phyloP scores from a whole-genome alignment of 1,140 invertebrate species.

The Cotesia typhae region DNA sequence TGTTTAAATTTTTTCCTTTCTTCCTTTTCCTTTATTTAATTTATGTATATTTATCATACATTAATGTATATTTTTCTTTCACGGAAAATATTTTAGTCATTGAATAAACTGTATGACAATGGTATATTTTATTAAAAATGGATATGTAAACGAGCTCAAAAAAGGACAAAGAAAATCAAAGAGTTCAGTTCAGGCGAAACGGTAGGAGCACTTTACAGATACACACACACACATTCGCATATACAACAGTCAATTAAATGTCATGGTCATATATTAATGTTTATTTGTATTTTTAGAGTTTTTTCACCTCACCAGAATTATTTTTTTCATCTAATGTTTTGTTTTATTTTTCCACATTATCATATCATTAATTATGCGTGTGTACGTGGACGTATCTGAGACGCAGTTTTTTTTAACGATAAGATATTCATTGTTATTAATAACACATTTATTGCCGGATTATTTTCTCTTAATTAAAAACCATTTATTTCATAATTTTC shows the following conservation, averaged over 20 bases:
- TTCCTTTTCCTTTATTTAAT: neutral
- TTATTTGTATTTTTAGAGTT: conserved; percentile 20
- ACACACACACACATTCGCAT: conserved; percentile 1
- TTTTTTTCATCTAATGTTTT: neutral
- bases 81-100: conserved; percentile 2
- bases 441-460: no score
- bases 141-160: neutral
- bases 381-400: neutral
- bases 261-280: conserved; percentile 23
- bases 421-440: no score
- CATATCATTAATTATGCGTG: neutral
- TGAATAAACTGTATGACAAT: neutral
- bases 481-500: no score
- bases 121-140: conserved; percentile 1
- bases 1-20: conserved; percentile 3
- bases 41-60: conserved; percentile 11
- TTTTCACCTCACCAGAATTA: conserved; percentile 23
- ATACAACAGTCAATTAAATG: conserved; percentile 18
- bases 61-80: conserved; percentile 14
- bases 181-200: no score
- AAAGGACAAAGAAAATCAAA: conserved; percentile 4
- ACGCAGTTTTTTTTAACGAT: neutral
- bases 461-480: no score
- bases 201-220: neutral
- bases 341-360: conserved; percentile 5